phyloP scores from a whole-genome alignment of 2,888 invertebrate species.

The Spicauda simplicius region DNA sequence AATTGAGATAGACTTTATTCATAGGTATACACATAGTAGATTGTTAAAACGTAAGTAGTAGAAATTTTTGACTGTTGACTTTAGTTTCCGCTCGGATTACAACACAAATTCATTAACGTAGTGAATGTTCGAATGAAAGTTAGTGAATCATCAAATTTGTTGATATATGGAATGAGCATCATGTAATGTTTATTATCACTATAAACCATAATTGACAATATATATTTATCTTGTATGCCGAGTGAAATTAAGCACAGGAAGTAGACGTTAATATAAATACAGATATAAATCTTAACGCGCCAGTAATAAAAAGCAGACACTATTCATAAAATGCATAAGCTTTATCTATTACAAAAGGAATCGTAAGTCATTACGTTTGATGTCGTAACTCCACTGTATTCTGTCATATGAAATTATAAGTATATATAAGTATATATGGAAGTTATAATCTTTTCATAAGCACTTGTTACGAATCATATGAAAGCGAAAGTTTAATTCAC shows the following conservation, averaged over 20 bases:
- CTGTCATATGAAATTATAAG: neutral
- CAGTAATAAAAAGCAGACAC: neutral
- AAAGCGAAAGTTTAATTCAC: constrained; percentile 18
- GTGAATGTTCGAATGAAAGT: neutral
- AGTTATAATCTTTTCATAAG: constrained; percentile 14
- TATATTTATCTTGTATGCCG: neutral
- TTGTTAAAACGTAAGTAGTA: no score
- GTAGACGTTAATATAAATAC: neutral
- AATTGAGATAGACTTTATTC: no score
- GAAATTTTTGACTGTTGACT: no score
- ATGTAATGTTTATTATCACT: no score
- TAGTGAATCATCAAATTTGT: neutral
- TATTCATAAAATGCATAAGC: neutral
- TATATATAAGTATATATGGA: constrained; percentile 1
- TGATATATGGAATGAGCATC: no score
- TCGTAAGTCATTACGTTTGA: constrained; percentile 20
- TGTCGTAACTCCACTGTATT: neutral
- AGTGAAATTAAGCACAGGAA: neutral
- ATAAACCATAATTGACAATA: no score
- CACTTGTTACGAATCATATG: constrained; percentile 5
- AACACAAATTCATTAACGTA: neutral
- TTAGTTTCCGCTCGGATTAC: no score
- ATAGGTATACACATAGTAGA: no score
- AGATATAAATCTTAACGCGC: neutral
- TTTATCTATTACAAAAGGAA: constrained; percentile 6